These are phyloP conservation scores for Saccopteryx bilineata DNA, from an alignment of 2,113 vertebrate genomes.

Conservation along the genomic window DNA sequence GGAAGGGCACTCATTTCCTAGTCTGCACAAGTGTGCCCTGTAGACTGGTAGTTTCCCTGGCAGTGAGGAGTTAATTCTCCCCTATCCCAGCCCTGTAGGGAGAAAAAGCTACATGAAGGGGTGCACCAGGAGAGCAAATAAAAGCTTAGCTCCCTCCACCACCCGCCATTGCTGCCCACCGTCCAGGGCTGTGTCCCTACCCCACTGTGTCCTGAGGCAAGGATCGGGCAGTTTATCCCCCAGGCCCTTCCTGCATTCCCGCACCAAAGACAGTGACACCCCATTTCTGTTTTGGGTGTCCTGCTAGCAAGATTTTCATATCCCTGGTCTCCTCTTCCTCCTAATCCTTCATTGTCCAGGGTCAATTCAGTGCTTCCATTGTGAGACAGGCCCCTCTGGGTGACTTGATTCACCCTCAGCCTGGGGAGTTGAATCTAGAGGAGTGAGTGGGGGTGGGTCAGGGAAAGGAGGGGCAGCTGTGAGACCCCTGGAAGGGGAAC, in stretches of 20 bases:
- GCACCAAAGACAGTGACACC: constrained; percentile 75
- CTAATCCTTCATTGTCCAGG: constrained; percentile 40
- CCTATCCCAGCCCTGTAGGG: not conserved
- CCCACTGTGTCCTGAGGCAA: not conserved
- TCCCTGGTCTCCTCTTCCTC: not conserved
- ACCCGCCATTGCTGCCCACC: accelerated
- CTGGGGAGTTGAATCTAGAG: not conserved
- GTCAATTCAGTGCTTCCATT: constrained; percentile 80
- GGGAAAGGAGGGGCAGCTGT: not conserved
- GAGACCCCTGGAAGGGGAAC: not conserved
- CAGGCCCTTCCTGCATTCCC: constrained; percentile 37
- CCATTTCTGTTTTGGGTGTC: constrained; percentile 7
- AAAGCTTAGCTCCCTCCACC: not conserved
- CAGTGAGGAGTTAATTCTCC: not conserved
- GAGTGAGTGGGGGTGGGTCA: not conserved
- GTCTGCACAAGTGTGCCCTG: not conserved
- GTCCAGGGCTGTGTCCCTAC: not conserved
- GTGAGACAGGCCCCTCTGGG: not conserved
- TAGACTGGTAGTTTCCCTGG: not conserved
- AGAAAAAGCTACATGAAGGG: not conserved
- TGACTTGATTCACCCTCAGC: not conserved
- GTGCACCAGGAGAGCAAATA: not conserved
- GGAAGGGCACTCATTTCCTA: not conserved
- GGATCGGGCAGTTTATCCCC: not conserved
- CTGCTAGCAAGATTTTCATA: not conserved